A percentile compares a stretch with the other conserved stretches of the same genome.
phyloP scores from a whole-genome alignment of 2,113 vertebrate species.

The Clupea harengus region DNA sequence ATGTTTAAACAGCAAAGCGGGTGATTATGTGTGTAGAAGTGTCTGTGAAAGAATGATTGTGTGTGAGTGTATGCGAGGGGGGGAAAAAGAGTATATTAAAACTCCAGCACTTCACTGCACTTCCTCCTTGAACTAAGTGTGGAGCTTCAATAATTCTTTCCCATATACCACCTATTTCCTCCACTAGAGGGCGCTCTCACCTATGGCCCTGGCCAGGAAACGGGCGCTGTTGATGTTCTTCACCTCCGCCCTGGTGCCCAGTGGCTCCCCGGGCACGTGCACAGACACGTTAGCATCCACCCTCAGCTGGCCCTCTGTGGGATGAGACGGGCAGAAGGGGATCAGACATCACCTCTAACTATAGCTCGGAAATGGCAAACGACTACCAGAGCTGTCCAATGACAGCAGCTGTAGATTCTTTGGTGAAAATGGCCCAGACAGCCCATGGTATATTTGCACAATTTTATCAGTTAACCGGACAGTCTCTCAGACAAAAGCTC shows the following conservation, averaged over 20 bases:
- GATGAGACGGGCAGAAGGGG: not conserved
- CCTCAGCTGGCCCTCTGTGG: constrained; percentile 88
- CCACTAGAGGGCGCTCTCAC: constrained; percentile 62
- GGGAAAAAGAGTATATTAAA: too few relatives aligned
- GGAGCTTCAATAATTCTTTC: not conserved
- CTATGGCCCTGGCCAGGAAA: constrained; percentile 88
- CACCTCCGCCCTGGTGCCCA: constrained; percentile 89
- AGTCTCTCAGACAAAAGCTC: not conserved
- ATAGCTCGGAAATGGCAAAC: not conserved
- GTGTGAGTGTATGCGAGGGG: too few relatives aligned
- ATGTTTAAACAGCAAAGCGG: too few relatives aligned
- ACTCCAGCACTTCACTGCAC: not conserved
- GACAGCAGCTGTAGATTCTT: not conserved
- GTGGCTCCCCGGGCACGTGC: constrained; percentile 82
- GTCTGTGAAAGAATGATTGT: too few relatives aligned
- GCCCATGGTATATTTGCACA: not conserved
- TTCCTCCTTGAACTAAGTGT: not conserved
- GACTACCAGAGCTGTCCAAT: not conserved
- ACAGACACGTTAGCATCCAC: constrained; percentile 97
- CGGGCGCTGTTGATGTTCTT: constrained; percentile 96
- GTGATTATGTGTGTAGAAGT: not conserved
- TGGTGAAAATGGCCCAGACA: not conserved
- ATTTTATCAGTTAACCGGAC: not conserved
- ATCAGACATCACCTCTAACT: not conserved
- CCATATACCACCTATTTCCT: not conserved